Base-by-base conservation (phyloP, 1,140 invertebrate species). In the Sitophilus oryzae region DNA sequence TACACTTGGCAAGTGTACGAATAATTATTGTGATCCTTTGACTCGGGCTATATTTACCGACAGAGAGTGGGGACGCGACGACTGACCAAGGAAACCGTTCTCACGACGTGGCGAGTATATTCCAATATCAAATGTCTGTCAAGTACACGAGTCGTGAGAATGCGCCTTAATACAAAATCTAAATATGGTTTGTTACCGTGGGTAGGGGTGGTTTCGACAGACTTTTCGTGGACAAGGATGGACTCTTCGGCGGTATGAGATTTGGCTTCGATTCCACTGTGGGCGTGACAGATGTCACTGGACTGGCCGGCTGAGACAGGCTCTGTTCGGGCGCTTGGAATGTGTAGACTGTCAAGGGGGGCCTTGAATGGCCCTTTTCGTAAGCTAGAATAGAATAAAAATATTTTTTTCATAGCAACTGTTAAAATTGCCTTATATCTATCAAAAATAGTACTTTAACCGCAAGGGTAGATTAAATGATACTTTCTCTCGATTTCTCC, bases 301-400 rank as follows among this genome's bases (percentile, higher is more conserved):
- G 81, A 56, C 79, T 82, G 42, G 74, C 77, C 0, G 81, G 80
- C 64, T 82, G 80, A 38, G 76, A 80, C 47, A 77, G 74, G 66
- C 77, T 79, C 57, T 72, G 69, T 19, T 72, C 69, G 21, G 69
- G 69, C 10, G 68, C 68, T 71, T 71, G 84, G 77, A 94, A 95
- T 62, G 91, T 92, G 66, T 93, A 91, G 6, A 90, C 85, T 56
- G 88, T 91, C 11, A 96, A 74, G 2, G 89, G 82, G n/a, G 91
- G 84, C 61, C 92, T 79, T 62, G 87, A 83, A 73, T 90, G 86
- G 9, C 84, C 86, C 67, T 89, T 86, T 69, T 93, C 91, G 66
- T 93, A 93, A 3, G 86, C 89, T 85, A 37, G 20, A 56, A 44
- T 48, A 41, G 16, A 40, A 50, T 34, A 11, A 37, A 40, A 52